Evolutionary conservation across 2,797 vertebrate species (phyloP), one percentile per base, ranked within the genome.

Genomic region (Enteromius unitaeniatus): DNA sequence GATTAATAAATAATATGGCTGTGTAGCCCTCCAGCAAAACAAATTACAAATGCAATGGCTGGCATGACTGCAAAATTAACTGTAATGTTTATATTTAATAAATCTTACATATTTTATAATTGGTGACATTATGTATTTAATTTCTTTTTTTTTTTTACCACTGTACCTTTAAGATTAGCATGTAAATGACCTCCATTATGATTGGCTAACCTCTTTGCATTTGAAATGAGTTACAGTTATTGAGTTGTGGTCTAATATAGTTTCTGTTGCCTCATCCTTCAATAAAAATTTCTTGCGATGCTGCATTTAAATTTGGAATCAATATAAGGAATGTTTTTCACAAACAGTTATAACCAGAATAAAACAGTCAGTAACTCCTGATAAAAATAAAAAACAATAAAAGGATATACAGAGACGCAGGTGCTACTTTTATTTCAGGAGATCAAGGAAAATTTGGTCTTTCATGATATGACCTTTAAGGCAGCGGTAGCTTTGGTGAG

Each of bases 391-490:
- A 40, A 55, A 13, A 3, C 3, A 45, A 14, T 47, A 15, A 47
- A 47, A 47, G 8, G 34, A 26, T 60, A 76, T 76, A n/a, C 34
- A 78, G 75, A 78, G 75, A 47, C 6, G 11, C 40, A 31, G 75
- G 55, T 78, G 75, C 55, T 64, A 78, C 40, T 31, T 47, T 64
- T 47, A 78, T 78, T 64, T 78, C 75, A 31, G 26, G 60, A 45
- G 75, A 47, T 78, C 58, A 62, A 64, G 23, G 23, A 31, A 47
- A 45, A 64, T 64, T 8, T 28, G 26, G 10, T 81, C 45, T 81
- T 62, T 49, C 40, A 62, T 81, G 69, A 47, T 73, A 34, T 73
- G 53, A 81, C 53, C 26, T 62, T 64, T 23, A 62, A 49, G 47
- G 26, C 55, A 62, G 55, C 40, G 14, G 26, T 34, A 55, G 42